Percentiles rank a stretch among this genome's conserved stretches.
phyloP scores from a whole-genome alignment of 2,888 invertebrate species.

The Meta bourneti region DNA sequence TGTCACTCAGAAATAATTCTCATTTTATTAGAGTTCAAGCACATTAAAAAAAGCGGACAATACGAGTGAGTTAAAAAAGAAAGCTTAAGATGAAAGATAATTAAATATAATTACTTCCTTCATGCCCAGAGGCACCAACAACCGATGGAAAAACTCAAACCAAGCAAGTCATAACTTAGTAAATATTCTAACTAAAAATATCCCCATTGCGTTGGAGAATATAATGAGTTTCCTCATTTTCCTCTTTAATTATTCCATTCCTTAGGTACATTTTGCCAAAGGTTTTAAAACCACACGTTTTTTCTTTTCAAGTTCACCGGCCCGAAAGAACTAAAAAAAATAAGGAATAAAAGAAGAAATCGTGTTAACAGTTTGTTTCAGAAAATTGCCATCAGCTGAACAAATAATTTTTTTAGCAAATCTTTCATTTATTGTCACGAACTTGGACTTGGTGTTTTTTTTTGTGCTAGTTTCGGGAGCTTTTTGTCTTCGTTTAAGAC shows the following conservation, averaged over 20 bases:
- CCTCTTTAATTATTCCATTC: neutral
- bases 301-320: neutral
- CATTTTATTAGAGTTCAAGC: neutral
- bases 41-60: neutral
- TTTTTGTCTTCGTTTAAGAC: neutral
- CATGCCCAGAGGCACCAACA: slow-evolving; percentile 6
- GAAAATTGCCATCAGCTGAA: slow-evolving; percentile 9
- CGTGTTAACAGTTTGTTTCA: slow-evolving; percentile 14
- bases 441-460: neutral
- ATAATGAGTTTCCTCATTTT: slow-evolving; percentile 1
- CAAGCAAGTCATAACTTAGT: neutral
- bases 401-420: slow-evolving; percentile 24
- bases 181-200: neutral
- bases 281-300: neutral
- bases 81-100: neutral
- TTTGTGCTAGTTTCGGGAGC: neutral
- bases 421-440: slow-evolving; percentile 20
- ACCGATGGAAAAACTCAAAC: neutral
- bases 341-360: neutral
- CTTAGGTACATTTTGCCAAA: neutral
- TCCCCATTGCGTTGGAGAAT: neutral
- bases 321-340: neutral
- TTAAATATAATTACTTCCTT: slow-evolving; percentile 29
- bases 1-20: neutral
- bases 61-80: neutral